A percentile compares a stretch with the other conserved stretches of the same genome.
Conservation (phyloP, 2,113 vertebrate species). For the Ageneiosus marmoratus region DNA sequence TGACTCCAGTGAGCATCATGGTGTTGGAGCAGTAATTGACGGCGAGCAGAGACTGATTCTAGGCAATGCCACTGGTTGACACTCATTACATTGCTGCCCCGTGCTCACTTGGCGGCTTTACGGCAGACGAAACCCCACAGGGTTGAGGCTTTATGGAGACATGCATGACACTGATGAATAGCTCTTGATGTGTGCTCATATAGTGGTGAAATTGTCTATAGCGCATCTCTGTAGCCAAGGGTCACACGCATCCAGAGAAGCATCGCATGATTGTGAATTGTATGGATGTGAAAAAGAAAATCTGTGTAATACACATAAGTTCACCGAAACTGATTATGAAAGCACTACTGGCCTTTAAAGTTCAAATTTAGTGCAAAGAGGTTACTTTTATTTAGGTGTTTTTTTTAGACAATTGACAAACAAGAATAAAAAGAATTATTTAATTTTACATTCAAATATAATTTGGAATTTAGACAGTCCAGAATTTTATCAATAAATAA, state of each 20-base stretch:
- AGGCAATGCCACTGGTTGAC: constrained; percentile 58
- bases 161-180: constrained; percentile 73
- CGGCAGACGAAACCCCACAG: constrained; percentile 59
- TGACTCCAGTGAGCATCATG: constrained; percentile 56
- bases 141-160: constrained; percentile 31
- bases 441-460: not conserved
- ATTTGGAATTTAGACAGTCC: not conserved
- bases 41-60: constrained; percentile 41
- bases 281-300: constrained; percentile 13
- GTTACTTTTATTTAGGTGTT: not conserved
- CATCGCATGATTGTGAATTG: constrained; percentile 58
- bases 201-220: constrained; percentile 75
- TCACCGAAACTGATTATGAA: not conserved
- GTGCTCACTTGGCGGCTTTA: constrained; percentile 54
- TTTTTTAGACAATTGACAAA: not conserved
- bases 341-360: not conserved
- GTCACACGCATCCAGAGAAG: constrained; percentile 62
- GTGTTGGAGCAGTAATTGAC: constrained; percentile 54
- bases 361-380: not conserved
- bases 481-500: not conserved
- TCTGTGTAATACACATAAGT: not conserved
- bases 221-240: constrained; percentile 65
- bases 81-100: constrained; percentile 56
- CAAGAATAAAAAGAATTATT: not conserved
- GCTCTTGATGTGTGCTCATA: constrained; percentile 71